A percentile compares a stretch with the other conserved stretches of the same genome.
These are phyloP conservation scores for Nemoura dubitans DNA, from an alignment of 2,888 invertebrate species.

Conservation along the genomic window DNA sequence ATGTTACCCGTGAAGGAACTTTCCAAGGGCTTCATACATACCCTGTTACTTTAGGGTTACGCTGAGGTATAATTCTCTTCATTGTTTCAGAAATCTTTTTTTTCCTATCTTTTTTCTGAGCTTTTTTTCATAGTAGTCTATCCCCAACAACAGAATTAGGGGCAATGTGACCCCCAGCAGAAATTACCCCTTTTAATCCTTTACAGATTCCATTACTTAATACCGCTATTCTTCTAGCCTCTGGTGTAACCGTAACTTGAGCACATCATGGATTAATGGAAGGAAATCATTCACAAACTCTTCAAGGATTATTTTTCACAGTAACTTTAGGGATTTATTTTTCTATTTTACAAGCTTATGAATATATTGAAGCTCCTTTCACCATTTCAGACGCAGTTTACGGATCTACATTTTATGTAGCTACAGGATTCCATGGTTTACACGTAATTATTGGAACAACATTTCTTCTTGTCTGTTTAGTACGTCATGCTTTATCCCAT, in stretches of 20 bases:
- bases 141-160: conserved; percentile 68
- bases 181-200: conserved; percentile 71
- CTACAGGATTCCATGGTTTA: conserved; percentile 57
- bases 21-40: conserved; percentile 72
- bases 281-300: conserved; percentile 61
- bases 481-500: conserved; percentile 63
- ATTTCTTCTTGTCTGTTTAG: conserved; percentile 64
- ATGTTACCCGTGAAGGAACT: conserved; percentile 73
- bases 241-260: conserved; percentile 75
- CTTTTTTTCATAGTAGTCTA: conserved; percentile 67
- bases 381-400: conserved; percentile 70
- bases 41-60: conserved; percentile 67
- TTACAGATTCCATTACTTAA: conserved; percentile 77
- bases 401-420: conserved; percentile 76
- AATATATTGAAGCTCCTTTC: conserved; percentile 73
- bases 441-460: conserved; percentile 73
- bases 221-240: conserved; percentile 75
- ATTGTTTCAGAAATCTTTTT: conserved; percentile 75
- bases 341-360: conserved; percentile 71
- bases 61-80: conserved; percentile 77
- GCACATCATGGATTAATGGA: conserved; percentile 67
- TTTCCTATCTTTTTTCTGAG: conserved; percentile 70
- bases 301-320: conserved; percentile 64
- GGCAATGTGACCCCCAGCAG: conserved; percentile 70
- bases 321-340: conserved; percentile 72